Conservation (phyloP, 2,888 invertebrate genomes). For the Microplitis deprimator region DNA sequence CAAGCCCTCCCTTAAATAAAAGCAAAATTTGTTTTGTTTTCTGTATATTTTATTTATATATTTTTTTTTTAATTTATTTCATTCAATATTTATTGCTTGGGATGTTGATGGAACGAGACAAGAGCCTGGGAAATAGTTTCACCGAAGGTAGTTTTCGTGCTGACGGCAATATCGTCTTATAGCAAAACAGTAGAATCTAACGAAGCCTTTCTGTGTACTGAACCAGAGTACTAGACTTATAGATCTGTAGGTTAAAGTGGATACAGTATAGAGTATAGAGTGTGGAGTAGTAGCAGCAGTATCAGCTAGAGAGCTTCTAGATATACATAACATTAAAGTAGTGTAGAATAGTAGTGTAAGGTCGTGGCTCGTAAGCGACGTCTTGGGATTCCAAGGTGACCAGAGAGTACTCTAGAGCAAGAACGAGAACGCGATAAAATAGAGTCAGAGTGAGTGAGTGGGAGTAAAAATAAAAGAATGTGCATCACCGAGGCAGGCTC, state of each 20-base stretch:
- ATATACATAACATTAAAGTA: background rate
- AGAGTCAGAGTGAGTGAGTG: conserved; percentile 13
- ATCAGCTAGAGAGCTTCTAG: background rate
- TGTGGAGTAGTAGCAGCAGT: background rate
- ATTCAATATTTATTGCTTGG: background rate
- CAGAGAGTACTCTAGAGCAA: background rate
- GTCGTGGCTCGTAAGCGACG: conserved; percentile 22
- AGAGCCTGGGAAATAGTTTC: conserved; percentile 2
- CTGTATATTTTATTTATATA: too few relatives aligned
- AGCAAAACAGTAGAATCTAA: background rate
- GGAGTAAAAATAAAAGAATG: conserved; percentile 39
- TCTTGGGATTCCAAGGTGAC: conserved; percentile 12
- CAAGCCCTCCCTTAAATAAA: too few relatives aligned
- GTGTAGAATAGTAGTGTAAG: conserved; percentile 9
- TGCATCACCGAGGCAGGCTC: conserved; percentile 17
- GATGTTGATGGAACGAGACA: background rate
- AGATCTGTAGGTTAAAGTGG: background rate
- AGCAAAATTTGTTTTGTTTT: too few relatives aligned
- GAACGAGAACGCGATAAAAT: conserved; percentile 12
- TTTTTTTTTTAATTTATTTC: too few relatives aligned
- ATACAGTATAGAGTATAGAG: too few relatives aligned
- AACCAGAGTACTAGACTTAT: background rate
- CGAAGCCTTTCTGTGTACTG: conserved; percentile 9
- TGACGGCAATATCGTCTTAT: conserved; percentile 1
- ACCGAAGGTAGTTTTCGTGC: background rate